These are phyloP conservation scores for Xenopus tropicalis DNA, from an alignment of 2,113 vertebrate species.

Conservation along the genomic window UCB_Xtro_10.0 CM004449.2:7341501-7342000, in stretches of 20 bases:
- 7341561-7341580: too few relatives aligned
- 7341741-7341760: background rate
- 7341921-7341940: background rate
- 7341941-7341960: background rate
- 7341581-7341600: too few relatives aligned
- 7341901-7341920: conserved; percentile 12
- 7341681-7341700: too few relatives aligned
- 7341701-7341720: conserved; percentile 22
- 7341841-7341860: background rate
- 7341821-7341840: background rate
- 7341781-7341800: conserved; percentile 14
- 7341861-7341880: background rate
- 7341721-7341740: background rate
- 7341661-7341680: too few relatives aligned
- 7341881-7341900: background rate
- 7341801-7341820: conserved; percentile 1
- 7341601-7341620: too few relatives aligned
- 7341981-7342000: too few relatives aligned
- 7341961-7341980: too few relatives aligned
- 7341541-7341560: too few relatives aligned
- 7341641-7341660: background rate
- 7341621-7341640: background rate
- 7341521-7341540: too few relatives aligned
- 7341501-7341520: too few relatives aligned
- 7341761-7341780: conserved; percentile 14